Percentiles rank a stretch among this genome's conserved stretches.
Evolutionary conservation across 2,113 vertebrate species (phyloP).

Genomic region (Malurus alboscapulatus): DNA sequence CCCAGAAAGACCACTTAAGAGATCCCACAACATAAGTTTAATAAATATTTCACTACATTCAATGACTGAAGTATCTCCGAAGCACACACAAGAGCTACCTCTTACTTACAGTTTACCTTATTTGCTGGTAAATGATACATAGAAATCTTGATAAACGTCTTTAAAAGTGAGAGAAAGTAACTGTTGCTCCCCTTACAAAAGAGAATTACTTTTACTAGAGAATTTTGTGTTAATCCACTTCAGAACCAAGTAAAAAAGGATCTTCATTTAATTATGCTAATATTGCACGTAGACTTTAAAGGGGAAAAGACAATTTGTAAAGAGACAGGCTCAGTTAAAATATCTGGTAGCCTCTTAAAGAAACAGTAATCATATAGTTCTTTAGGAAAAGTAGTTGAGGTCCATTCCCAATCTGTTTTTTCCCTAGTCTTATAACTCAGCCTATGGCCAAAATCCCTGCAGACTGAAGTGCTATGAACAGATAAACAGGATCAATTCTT

Average conservation of each 20-base stretch:
- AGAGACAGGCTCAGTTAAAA: not conserved
- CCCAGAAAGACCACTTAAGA: not conserved
- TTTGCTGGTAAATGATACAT: not conserved
- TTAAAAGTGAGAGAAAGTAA: not conserved
- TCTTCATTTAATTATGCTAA: not conserved
- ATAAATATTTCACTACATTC: not conserved
- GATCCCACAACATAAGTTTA: not conserved
- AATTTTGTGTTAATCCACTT: not conserved
- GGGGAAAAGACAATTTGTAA: not conserved
- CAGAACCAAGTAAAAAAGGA: not conserved
- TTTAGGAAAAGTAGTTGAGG: not conserved
- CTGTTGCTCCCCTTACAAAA: not conserved
- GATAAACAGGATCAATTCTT: not conserved
- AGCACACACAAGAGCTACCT: not conserved
- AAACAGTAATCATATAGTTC: not conserved
- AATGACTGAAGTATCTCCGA: not conserved
- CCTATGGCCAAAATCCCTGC: not conserved
- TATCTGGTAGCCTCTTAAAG: not conserved
- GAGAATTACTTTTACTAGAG: not conserved
- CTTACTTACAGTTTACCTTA: not conserved
- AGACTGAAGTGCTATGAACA: not conserved
- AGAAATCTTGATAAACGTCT: not conserved
- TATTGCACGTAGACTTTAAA: not conserved
- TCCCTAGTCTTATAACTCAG: not conserved
- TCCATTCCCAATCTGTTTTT: fast-evolving